Percentiles rank a stretch among this genome's conserved stretches.
Evolutionary conservation across 2,113 vertebrate species (phyloP).

Genomic region (Leptobrachium leishanense): DNA sequence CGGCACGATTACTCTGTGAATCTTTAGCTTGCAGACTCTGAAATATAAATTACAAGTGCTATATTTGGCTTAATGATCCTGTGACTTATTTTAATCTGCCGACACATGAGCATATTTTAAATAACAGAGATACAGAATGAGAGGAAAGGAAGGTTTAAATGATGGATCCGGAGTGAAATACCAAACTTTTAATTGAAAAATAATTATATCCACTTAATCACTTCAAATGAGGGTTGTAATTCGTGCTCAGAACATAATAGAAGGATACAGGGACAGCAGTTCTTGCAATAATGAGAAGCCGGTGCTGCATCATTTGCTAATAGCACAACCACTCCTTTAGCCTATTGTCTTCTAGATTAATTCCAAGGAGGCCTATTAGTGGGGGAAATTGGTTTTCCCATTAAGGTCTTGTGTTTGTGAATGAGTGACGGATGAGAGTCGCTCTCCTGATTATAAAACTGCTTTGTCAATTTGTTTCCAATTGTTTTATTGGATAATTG

Average conservation of each 20-base stretch:
- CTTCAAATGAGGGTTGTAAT: constrained; percentile 95
- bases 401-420: constrained; percentile 96
- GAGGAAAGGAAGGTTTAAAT: constrained; percentile 70
- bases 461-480: constrained; percentile 87
- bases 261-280: constrained; percentile 86
- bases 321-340: constrained; percentile 91
- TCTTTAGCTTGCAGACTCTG: constrained; percentile 33
- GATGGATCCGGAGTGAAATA: constrained; percentile 85
- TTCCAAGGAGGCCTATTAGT: constrained; percentile 98
- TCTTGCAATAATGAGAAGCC: constrained; percentile 94
- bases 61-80: constrained; percentile 49
- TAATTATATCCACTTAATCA: constrained; percentile 99
- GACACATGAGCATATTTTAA: constrained; percentile 60
- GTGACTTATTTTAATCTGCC: constrained; percentile 56
- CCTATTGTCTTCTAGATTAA: constrained; percentile 99
- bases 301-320: constrained; percentile 93
- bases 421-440: constrained; percentile 95
- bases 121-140: constrained; percentile 48
- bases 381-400: constrained; percentile 99
- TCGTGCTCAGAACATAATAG: constrained; percentile 93
- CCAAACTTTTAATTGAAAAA: constrained; percentile 99
- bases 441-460: constrained; percentile 86
- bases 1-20: constrained; percentile 32
- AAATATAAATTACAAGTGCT: constrained; percentile 49
- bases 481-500: constrained; percentile 80